Evolutionary conservation across 2,888 invertebrate species (phyloP).

Genomic region (Limnephilus auricula): DNA sequence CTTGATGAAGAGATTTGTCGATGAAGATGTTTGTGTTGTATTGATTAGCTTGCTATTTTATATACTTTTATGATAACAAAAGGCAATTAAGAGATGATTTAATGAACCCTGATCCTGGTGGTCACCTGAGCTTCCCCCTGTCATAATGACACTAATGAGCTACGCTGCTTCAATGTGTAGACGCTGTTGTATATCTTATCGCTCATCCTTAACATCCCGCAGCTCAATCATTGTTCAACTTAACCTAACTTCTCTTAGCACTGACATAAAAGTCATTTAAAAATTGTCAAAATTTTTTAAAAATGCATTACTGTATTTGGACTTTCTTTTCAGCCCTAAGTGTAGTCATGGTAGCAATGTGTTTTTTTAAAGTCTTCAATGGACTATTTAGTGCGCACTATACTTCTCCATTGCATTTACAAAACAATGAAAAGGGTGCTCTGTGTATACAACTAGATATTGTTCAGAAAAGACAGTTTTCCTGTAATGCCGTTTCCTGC

Average conservation of each 20-base stretch:
- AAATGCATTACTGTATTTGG: background rate
- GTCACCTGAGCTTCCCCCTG: background rate
- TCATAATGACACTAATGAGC: constrained; percentile 10
- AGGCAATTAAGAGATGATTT: background rate
- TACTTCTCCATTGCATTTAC: constrained; percentile 41
- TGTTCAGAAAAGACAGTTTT: background rate
- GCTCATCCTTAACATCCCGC: constrained; percentile 8
- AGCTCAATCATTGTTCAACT: background rate
- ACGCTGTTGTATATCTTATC: constrained; percentile 4
- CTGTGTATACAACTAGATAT: constrained; percentile 13
- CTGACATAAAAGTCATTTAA: background rate
- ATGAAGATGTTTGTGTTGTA: too few relatives aligned
- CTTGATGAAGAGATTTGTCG: too few relatives aligned
- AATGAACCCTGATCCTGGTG: background rate
- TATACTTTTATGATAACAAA: background rate
- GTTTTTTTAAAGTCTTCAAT: background rate
- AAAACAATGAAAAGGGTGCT: constrained; percentile 42
- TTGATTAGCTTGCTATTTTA: background rate
- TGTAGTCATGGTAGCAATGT: background rate
- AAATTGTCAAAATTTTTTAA: background rate
- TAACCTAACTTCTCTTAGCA: background rate
- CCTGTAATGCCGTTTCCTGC: background rate
- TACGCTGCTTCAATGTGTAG: constrained; percentile 18
- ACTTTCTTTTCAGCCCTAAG: background rate
- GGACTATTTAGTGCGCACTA: constrained; percentile 31